phyloP scores from a whole-genome alignment of 2,888 invertebrate genomes.

The Agonopterix subpropinquella region DNA sequence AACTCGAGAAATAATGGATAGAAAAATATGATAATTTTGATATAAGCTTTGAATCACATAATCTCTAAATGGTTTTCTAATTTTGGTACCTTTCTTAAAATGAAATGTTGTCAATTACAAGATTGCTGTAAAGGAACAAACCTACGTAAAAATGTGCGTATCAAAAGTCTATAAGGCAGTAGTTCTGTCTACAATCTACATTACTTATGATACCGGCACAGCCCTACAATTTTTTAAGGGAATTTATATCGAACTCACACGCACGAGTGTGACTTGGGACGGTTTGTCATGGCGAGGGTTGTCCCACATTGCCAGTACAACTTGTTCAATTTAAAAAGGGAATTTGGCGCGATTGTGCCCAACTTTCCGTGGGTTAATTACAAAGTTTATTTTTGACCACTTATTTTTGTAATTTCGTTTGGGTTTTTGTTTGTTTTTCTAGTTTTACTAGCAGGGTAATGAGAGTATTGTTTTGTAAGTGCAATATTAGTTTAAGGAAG shows the following conservation, averaged over 20 bases:
- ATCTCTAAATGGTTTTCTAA: no score
- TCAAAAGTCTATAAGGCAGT: no score
- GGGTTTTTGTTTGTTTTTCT: not conserved
- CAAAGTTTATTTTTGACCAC: slow-evolving; percentile 18
- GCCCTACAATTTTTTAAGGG: slow-evolving; percentile 29
- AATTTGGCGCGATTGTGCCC: slow-evolving; percentile 19
- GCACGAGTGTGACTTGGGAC: slow-evolving; percentile 57
- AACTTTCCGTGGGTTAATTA: slow-evolving; percentile 24
- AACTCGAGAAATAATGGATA: no score
- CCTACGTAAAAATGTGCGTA: no score
- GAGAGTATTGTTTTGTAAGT: no score
- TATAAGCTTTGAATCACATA: no score
- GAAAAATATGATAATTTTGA: no score
- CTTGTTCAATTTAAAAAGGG: slow-evolving; percentile 31
- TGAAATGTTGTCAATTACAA: no score
- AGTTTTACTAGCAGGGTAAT: no score
- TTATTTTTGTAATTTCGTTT: slow-evolving; percentile 1
- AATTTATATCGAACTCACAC: slow-evolving; percentile 58
- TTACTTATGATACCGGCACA: slow-evolving; percentile 29
- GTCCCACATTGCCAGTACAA: slow-evolving; percentile 22
- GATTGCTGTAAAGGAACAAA: no score
- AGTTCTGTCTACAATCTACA: slow-evolving; percentile 1
- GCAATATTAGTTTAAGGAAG: no score
- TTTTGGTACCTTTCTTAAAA: no score
- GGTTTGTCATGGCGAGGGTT: slow-evolving; percentile 48